Evolutionary conservation across 1,140 invertebrate genomes (phyloP).

Genomic region (Dryas iulia): DNA sequence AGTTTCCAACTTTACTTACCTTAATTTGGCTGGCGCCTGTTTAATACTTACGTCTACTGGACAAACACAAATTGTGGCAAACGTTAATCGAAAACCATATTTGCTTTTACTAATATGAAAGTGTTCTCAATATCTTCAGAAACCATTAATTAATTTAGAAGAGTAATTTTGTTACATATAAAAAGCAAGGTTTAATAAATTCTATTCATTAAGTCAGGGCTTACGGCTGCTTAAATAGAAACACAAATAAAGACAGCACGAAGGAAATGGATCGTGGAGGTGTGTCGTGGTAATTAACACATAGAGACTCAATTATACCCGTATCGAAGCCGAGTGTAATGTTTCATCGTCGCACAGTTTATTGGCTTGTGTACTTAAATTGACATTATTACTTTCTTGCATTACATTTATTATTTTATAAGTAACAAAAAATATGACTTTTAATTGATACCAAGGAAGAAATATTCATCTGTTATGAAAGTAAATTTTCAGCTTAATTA

Average conservation of each 20-base stretch:
- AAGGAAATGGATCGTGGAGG: conserved; percentile 49
- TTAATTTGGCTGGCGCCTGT: conserved; percentile 63
- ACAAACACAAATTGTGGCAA: conserved; percentile 17
- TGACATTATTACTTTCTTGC: conserved; percentile 2
- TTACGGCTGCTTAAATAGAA: conserved; percentile 27
- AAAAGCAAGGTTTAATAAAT: conserved; percentile 4
- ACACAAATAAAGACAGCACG: conserved; percentile 49
- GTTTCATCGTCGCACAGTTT: conserved; percentile 52
- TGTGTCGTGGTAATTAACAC: conserved; percentile 62
- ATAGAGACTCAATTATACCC: conserved; percentile 61
- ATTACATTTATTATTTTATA: not conserved
- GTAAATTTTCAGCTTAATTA: conserved; percentile 57
- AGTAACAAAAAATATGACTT: not conserved
- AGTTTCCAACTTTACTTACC: conserved; percentile 70
- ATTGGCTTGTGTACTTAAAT: conserved; percentile 37
- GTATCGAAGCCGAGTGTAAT: conserved; percentile 62
- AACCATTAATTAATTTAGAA: not conserved
- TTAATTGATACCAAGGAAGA: not conserved
- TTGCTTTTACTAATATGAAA: not conserved
- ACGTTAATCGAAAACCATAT: not conserved
- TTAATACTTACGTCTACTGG: conserved; percentile 22
- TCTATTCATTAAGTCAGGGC: conserved; percentile 6
- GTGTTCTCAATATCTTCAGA: not conserved
- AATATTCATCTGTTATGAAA: conserved; percentile 13
- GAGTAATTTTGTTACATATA: not conserved